These are phyloP conservation scores for Trissolcus basalis DNA, from an alignment of 1,140 invertebrate genomes.

Conservation along the genomic window DNA sequence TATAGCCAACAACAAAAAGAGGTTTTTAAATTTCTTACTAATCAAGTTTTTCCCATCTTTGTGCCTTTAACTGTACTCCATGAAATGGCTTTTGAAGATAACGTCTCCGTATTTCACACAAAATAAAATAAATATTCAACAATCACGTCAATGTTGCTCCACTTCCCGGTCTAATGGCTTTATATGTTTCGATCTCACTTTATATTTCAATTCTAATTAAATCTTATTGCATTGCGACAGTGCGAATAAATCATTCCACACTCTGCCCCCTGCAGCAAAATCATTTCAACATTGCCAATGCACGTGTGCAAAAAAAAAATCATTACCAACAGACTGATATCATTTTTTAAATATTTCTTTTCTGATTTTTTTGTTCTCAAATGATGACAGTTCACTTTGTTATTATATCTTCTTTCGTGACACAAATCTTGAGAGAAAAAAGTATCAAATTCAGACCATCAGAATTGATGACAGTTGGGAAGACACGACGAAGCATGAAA, in stretches of 20 bases:
- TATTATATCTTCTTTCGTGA: too few species aligned
- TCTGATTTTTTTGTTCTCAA: too few species aligned
- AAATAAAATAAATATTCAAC: slow-evolving; percentile 51
- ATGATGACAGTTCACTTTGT: too few species aligned
- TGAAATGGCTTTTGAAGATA: slow-evolving; percentile 22
- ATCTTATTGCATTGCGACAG: slow-evolving; percentile 5
- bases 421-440: too few species aligned
- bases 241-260: background rate
- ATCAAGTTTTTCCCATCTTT: slow-evolving; percentile 32
- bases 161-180: slow-evolving; percentile 52
- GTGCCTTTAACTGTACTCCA: slow-evolving; percentile 16
- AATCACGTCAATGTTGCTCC: slow-evolving; percentile 35
- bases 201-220: slow-evolving; percentile 29
- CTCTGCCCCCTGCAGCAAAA: background rate
- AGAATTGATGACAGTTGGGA: too few species aligned
- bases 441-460: too few species aligned
- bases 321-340: too few species aligned
- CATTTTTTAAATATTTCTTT: background rate
- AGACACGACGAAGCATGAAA: slow-evolving; percentile 22
- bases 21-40: background rate
- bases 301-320: too few species aligned
- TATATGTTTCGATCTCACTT: slow-evolving; percentile 47
- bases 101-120: slow-evolving; percentile 28
- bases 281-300: background rate
- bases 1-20: too few species aligned